phyloP scores from a whole-genome alignment of 2,113 vertebrate species.

The Takifugu bimaculatus region DNA sequence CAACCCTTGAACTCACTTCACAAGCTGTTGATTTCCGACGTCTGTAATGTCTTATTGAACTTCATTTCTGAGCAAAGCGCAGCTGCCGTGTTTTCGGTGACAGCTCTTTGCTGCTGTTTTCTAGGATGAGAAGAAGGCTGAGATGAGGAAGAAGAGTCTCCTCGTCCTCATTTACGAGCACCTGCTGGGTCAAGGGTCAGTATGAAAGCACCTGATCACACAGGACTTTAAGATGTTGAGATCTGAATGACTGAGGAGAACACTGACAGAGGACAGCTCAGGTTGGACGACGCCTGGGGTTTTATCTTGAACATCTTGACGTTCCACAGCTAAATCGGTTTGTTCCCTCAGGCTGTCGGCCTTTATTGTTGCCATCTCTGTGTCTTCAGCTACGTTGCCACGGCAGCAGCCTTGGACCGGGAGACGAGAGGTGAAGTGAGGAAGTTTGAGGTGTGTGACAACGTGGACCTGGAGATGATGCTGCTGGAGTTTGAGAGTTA shows the following conservation, averaged over 20 bases:
- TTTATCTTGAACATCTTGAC: too few species aligned
- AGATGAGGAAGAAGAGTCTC: constrained; percentile 85
- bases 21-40: neutral
- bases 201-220: constrained; percentile 5
- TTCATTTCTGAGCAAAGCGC: too few species aligned
- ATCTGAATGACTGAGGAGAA: neutral
- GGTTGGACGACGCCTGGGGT: too few species aligned
- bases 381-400: constrained; percentile 78
- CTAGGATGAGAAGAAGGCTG: constrained; percentile 83
- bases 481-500: constrained; percentile 96
- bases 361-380: too few species aligned
- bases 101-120: neutral
- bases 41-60: neutral
- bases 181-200: constrained; percentile 89
- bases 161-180: constrained; percentile 91
- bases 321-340: too few species aligned
- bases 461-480: constrained; percentile 91
- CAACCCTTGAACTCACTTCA: neutral
- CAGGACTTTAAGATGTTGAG: too few species aligned
- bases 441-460: constrained; percentile 92
- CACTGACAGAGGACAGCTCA: too few species aligned
- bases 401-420: constrained; percentile 84
- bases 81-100: too few species aligned
- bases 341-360: neutral
- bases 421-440: constrained; percentile 81